Percentiles rank a stretch among this genome's conserved stretches.
Evolutionary conservation across 2,797 vertebrate genomes (phyloP).

Genomic region (Rhyacichthys aspro): DNA sequence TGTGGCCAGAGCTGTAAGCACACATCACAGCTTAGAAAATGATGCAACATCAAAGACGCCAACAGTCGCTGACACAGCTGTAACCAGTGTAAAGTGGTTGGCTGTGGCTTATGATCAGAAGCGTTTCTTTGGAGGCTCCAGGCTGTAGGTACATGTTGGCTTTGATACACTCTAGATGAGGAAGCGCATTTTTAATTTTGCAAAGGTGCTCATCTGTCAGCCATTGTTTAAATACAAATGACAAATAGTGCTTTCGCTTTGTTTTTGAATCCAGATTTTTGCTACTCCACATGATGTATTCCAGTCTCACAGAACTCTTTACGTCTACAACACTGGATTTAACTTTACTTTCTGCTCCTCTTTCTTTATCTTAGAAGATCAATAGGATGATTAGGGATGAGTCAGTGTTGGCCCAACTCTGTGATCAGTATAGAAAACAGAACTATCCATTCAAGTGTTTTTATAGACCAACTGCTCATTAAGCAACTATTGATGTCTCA

Average conservation of each 20-base stretch:
- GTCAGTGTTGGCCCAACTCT: slow-evolving; percentile 1
- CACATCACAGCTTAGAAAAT: background rate
- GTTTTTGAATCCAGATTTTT: too few relatives aligned
- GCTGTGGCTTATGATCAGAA: background rate
- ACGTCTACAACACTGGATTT: background rate
- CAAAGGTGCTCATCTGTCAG: background rate
- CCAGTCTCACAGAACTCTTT: background rate
- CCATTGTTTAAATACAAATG: background rate
- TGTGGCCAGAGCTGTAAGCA: background rate
- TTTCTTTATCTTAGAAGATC: slow-evolving; percentile 1
- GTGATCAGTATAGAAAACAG: slow-evolving; percentile 12
- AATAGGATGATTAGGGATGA: slow-evolving; percentile 14
- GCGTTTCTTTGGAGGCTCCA: background rate
- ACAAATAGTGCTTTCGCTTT: background rate
- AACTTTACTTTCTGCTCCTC: slow-evolving; percentile 1
- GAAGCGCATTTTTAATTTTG: background rate
- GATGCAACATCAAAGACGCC: slow-evolving; percentile 2
- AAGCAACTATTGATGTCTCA: slow-evolving; percentile 1
- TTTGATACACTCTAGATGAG: background rate
- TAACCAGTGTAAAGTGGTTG: background rate
- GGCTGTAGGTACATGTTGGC: background rate
- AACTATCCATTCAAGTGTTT: slow-evolving; percentile 4
- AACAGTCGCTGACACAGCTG: slow-evolving; percentile 8
- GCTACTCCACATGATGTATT: slow-evolving; percentile 1
- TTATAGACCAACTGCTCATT: slow-evolving; percentile 7